Percentiles rank a stretch among this genome's conserved stretches.
These are phyloP conservation scores for Pilophorus perplexus DNA, from an alignment of 2,888 invertebrate species.

Conservation along the genomic window DNA sequence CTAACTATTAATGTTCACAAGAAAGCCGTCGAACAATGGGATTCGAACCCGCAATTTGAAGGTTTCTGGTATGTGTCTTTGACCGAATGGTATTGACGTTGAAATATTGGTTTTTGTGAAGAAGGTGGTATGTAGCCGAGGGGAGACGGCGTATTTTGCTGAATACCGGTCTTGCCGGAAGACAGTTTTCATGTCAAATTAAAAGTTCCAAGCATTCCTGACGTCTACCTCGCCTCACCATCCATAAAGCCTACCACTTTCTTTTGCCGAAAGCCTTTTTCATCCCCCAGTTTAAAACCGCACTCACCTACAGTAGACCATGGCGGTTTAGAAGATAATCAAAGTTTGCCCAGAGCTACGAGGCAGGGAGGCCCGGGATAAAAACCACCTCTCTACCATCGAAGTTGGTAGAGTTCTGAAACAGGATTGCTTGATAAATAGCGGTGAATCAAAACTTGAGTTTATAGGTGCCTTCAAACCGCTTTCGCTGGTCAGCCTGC, in stretches of 20 bases:
- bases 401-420: slow-evolving; percentile 17
- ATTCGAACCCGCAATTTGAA: too few relatives aligned
- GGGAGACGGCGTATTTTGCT: too few relatives aligned
- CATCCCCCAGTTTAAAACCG: not conserved
- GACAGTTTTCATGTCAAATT: slow-evolving; percentile 35
- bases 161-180: too few relatives aligned
- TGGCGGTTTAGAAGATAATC: slow-evolving; percentile 17
- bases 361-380: not conserved
- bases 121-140: too few relatives aligned
- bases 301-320: slow-evolving; percentile 4
- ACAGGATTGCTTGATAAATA: slow-evolving; percentile 18
- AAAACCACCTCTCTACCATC: slow-evolving; percentile 15
- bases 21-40: too few relatives aligned
- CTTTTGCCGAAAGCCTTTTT: not conserved
- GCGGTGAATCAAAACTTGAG: slow-evolving; percentile 18
- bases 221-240: not conserved
- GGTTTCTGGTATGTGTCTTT: too few relatives aligned
- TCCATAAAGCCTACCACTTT: not conserved
- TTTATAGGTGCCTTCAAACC: not conserved
- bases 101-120: too few relatives aligned
- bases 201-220: slow-evolving; percentile 32
- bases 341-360: slow-evolving; percentile 13
- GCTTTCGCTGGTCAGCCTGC: too few relatives aligned
- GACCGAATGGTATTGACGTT: too few relatives aligned
- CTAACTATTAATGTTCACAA: too few relatives aligned